A percentile compares a stretch with the other conserved stretches of the same genome.
These are phyloP conservation scores for Phragmatobia fuliginosa DNA, from an alignment of 2,888 invertebrate genomes.

Conservation along the genomic window DNA sequence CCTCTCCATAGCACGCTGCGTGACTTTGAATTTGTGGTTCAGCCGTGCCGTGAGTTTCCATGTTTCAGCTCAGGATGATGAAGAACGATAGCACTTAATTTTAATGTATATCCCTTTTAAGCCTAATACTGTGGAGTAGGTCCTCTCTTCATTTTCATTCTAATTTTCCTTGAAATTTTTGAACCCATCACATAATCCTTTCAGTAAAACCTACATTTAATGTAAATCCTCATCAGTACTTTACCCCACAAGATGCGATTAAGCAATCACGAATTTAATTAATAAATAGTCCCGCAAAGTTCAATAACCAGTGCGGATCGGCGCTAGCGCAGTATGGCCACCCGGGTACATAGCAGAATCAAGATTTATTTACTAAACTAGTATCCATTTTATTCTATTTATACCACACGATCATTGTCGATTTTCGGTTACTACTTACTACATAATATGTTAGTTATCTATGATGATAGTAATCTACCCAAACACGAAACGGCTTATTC, in stretches of 20 bases:
- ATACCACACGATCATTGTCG: too few relatives aligned
- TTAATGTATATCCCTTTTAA: too few relatives aligned
- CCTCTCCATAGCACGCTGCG: too few relatives aligned
- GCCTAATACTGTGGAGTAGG: background rate
- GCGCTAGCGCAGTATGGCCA: constrained; percentile 64
- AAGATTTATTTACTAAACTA: constrained; percentile 8
- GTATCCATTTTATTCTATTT: too few relatives aligned
- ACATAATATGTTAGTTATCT: too few relatives aligned
- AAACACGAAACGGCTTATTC: too few relatives aligned
- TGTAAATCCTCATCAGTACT: constrained; percentile 21
- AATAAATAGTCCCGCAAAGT: constrained; percentile 65
- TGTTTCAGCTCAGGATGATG: too few relatives aligned
- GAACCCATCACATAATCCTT: constrained; percentile 7
- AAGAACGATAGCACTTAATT: too few relatives aligned
- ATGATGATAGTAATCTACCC: too few relatives aligned
- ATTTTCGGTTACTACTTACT: too few relatives aligned
- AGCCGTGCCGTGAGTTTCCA: too few relatives aligned
- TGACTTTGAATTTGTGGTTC: too few relatives aligned
- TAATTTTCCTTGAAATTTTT: background rate
- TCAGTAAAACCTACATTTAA: constrained; percentile 9
- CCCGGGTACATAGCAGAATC: constrained; percentile 13
- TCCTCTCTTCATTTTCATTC: background rate
- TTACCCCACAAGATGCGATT: constrained; percentile 52
- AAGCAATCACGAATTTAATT: constrained; percentile 66
- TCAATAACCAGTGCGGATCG: constrained; percentile 73